phyloP scores from a whole-genome alignment of 1,140 invertebrate genomes.

The Bombyx mori region DNA sequence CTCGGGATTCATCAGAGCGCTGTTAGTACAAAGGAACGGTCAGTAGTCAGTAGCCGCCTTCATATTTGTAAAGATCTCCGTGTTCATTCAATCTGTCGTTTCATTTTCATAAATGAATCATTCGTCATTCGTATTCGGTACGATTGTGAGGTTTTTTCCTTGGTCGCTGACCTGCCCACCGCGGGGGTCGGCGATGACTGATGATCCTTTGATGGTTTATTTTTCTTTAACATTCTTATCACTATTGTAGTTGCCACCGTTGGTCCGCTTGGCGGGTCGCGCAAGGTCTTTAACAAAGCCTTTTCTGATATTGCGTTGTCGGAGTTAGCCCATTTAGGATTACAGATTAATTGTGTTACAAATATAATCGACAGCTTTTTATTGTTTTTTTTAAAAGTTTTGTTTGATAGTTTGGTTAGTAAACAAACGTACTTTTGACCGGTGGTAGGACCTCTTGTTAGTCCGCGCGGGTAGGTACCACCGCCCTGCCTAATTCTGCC shows the following conservation, averaged over 20 bases:
- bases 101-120: slow-evolving; percentile 68
- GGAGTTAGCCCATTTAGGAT: too few relatives aligned
- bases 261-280: too few relatives aligned
- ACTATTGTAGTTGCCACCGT: slow-evolving; percentile 8
- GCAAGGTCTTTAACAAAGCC: too few relatives aligned
- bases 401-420: too few relatives aligned
- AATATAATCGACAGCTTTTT: too few relatives aligned
- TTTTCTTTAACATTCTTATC: slow-evolving; percentile 64
- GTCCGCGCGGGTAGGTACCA: too few relatives aligned
- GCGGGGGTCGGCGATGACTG: slow-evolving; percentile 55
- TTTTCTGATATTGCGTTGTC: too few relatives aligned
- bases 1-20: slow-evolving; percentile 18
- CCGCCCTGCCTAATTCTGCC: too few relatives aligned
- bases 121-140: slow-evolving; percentile 64
- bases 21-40: slow-evolving; percentile 23
- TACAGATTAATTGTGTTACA: too few relatives aligned
- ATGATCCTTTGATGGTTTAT: slow-evolving; percentile 68
- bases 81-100: slow-evolving; percentile 67
- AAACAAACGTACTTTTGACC: too few relatives aligned
- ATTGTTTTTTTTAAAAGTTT: too few relatives aligned
- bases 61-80: slow-evolving; percentile 40
- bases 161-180: slow-evolving; percentile 61
- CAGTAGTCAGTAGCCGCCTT: slow-evolving; percentile 45
- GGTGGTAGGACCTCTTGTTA: too few relatives aligned
- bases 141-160: slow-evolving; percentile 58